A percentile compares a stretch with the other conserved stretches of the same genome.
Conservation (phyloP, 2,888 invertebrate genomes). For the Microchrysa polita region DNA sequence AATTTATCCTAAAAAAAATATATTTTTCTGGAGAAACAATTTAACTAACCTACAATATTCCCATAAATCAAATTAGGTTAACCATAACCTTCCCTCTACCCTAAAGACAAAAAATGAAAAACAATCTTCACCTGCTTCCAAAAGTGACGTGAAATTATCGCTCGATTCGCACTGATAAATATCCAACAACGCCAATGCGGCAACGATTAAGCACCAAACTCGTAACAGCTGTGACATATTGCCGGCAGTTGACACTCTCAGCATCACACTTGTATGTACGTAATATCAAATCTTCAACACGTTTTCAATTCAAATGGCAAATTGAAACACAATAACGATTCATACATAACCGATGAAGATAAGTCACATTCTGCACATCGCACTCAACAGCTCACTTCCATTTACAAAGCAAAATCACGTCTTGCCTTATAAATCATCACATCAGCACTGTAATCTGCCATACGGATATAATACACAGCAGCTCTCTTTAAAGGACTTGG, state of each 20-base stretch:
- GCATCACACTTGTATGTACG: neutral
- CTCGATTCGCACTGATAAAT: constrained; percentile 29
- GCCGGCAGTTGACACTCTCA: neutral
- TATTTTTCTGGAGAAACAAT: too few species aligned
- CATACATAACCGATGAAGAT: neutral
- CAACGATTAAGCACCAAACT: neutral
- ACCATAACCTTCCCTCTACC: too few species aligned
- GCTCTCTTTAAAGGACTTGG: constrained; percentile 30
- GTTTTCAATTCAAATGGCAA: neutral
- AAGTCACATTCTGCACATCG: constrained; percentile 21
- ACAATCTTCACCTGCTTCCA: constrained; percentile 52
- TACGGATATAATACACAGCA: too few species aligned
- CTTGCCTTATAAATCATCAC: neutral
- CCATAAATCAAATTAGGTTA: too few species aligned
- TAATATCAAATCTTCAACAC: constrained; percentile 2
- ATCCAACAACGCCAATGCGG: constrained; percentile 10
- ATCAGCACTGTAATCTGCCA: neutral
- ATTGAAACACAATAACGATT: neutral
- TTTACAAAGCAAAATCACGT: neutral
- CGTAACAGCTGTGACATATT: constrained; percentile 28
- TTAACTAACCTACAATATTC: too few species aligned
- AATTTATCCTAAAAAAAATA: too few species aligned
- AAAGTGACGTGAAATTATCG: constrained; percentile 51
- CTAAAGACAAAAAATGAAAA: too few species aligned
- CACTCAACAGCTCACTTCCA: constrained; percentile 17